These are phyloP conservation scores for Tricholaema leucomelas DNA, from an alignment of 2,113 vertebrate species.

Conservation along the genomic window DNA sequence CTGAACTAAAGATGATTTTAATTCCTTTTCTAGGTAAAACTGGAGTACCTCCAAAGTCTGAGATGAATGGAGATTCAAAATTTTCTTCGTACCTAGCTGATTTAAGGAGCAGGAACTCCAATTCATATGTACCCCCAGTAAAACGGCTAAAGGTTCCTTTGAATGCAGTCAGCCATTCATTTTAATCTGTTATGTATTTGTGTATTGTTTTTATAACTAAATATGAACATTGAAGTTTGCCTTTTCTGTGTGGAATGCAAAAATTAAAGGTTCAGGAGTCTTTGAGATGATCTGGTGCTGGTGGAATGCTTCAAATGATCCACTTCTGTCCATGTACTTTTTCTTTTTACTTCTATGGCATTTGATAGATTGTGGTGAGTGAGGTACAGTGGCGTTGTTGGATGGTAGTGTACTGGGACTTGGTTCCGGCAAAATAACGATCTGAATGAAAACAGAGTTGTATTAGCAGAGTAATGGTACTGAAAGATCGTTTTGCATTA, in stretches of 20 bases:
- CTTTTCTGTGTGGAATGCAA: neutral
- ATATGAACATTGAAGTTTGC: neutral
- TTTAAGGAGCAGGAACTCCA: constrained; percentile 84
- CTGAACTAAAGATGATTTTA: constrained; percentile 3
- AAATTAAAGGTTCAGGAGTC: neutral
- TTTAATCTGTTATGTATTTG: neutral
- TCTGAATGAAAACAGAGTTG: neutral
- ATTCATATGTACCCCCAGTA: constrained; percentile 81
- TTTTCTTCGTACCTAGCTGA: constrained; percentile 89
- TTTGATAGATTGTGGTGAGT: neutral
- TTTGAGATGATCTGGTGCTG: neutral
- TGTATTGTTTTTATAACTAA: neutral
- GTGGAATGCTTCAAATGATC: neutral
- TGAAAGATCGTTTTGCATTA: neutral
- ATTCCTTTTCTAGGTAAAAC: constrained; percentile 85
- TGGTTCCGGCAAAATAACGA: neutral
- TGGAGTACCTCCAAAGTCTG: constrained; percentile 81
- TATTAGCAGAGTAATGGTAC: neutral
- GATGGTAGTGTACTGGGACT: neutral
- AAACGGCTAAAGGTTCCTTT: constrained; percentile 89
- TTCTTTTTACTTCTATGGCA: neutral
- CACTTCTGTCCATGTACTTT: neutral
- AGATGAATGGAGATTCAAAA: constrained; percentile 68
- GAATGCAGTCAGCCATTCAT: neutral
- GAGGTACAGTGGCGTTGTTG: neutral